These are phyloP conservation scores for Graptemys geographica DNA, from an alignment of 2,797 vertebrate species.

Conservation along the genomic window DNA sequence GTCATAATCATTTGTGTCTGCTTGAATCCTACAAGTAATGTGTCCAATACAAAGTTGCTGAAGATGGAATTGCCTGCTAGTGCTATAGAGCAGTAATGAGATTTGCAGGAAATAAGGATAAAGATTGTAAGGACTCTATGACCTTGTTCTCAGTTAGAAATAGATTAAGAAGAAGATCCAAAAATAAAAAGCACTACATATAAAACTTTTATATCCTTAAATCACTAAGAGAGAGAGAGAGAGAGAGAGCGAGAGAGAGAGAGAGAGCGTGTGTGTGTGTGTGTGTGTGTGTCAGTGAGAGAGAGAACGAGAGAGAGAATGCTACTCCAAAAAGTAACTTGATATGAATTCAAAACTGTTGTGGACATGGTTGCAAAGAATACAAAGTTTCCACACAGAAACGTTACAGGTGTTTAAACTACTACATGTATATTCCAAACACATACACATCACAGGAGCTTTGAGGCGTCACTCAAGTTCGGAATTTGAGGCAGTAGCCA, in stretches of 20 bases:
- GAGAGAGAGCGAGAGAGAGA: constrained; percentile 24
- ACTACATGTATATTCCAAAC: background rate
- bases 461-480: background rate
- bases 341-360: background rate
- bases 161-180: constrained; percentile 73
- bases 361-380: background rate
- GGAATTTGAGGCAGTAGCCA: background rate
- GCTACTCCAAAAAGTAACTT: background rate
- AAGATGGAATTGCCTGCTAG: background rate
- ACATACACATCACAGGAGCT: background rate
- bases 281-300: background rate
- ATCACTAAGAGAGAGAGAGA: constrained; percentile 6
- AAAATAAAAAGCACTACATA: constrained; percentile 78
- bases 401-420: background rate
- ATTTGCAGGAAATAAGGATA: constrained; percentile 71
- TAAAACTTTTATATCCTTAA: constrained; percentile 33
- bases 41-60: background rate
- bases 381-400: background rate
- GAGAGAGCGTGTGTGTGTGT: background rate
- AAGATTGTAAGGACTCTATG: constrained; percentile 43
- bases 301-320: constrained; percentile 32
- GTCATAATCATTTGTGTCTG: background rate
- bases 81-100: constrained; percentile 49
- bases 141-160: constrained; percentile 72
- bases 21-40: background rate